Base-by-base conservation (phyloP, 2,113 vertebrate species). In the Neodon shergylaensis region DNA sequence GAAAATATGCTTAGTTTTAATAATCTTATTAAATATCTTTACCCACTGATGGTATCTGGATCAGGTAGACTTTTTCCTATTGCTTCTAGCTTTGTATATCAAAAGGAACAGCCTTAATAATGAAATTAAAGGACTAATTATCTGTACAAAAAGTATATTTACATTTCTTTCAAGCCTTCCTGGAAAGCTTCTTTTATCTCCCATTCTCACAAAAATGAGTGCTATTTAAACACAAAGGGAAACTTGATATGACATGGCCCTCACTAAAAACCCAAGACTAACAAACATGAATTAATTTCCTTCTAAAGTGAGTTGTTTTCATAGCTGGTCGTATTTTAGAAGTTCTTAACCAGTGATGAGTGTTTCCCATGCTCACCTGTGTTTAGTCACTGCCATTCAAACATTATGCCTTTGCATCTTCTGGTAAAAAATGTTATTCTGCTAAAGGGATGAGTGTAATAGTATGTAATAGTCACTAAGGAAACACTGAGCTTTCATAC, bases 371-470 rank as follows among this genome's bases (percentile, higher is more conserved):
- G 85, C 44, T 92, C 42, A 94, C 49, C 33, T 70, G 39, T 70
- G 83, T 65, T 87, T 88, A 92, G 88, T 33, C 54, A 19, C 22
- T 85, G 24, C 68, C 88, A 31, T 95, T 94, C 49, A 82, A 58
- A 58, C 91, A 33, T 89, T 85, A 92, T 70, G 61, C 0, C 3
- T 88, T 85, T 95, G 85, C 61, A 44, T 94, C 68, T 97, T 94
- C 76, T 77, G 11, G 61, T 95, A 26, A 92, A 90, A 97, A 94
- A 79, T 14, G 42, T 47, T 89, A 70, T 58, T 87, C 88, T 88
- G 22, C n/a, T 88, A 79, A 89, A 90, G 44, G 33, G 58, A 95
- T 70, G 21, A 82, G 26, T 78, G n/a, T 24, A 95, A 87, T 54
- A 76, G 76, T 66, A 79, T 26, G 2, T 76, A 16, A 95, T 42